Conservation (phyloP, 2,797 vertebrate genomes). For the Artibeus lituratus region DNA sequence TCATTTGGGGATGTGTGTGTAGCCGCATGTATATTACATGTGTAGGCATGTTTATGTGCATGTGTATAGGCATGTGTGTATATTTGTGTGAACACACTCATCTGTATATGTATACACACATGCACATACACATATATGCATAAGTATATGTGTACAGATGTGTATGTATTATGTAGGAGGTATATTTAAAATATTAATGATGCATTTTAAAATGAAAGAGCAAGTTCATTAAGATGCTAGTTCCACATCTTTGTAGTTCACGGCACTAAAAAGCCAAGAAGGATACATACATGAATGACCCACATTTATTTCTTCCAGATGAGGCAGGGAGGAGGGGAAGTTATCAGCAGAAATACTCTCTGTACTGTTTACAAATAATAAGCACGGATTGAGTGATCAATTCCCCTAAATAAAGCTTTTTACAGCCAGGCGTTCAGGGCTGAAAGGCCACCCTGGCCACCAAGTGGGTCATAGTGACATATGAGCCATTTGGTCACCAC, state of each 20-base stretch:
- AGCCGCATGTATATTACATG: background rate
- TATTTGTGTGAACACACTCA: too few species aligned
- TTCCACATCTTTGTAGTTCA: background rate
- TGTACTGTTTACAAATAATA: background rate
- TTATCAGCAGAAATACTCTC: background rate
- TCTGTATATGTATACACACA: background rate
- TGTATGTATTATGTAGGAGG: background rate
- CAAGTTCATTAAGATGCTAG: background rate
- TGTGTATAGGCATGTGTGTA: too few species aligned
- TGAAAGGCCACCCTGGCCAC: rapidly evolving
- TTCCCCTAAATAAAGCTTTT: background rate
- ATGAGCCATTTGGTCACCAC: background rate
- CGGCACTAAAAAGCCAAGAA: background rate
- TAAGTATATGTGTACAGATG: background rate
- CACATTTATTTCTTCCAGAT: background rate
- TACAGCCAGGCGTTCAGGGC: background rate
- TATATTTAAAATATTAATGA: background rate
- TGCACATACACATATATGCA: too few species aligned
- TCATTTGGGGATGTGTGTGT: background rate
- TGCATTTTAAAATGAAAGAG: background rate
- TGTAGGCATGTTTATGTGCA: background rate
- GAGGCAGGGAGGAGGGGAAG: background rate
- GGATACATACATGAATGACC: background rate
- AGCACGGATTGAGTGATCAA: background rate
- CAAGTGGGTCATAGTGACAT: rapidly evolving